phyloP scores from a whole-genome alignment of 2,113 vertebrate genomes.

The Sorex araneus region DNA sequence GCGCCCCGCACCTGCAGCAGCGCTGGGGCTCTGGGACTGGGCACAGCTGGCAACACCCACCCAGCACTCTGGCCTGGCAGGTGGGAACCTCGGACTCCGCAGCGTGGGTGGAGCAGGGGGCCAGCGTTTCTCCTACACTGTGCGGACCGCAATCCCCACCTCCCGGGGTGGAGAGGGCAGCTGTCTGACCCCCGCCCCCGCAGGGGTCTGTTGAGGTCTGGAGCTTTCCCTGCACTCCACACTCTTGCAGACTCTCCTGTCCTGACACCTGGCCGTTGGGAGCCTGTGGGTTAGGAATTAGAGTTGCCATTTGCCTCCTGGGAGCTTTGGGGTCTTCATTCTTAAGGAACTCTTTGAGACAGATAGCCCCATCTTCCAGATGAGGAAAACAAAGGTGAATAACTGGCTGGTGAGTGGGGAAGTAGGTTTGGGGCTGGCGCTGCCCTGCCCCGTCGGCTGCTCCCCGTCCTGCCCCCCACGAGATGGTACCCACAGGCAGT shows the following conservation, averaged over 20 bases:
- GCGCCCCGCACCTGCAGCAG: not conserved
- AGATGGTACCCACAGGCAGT: not conserved
- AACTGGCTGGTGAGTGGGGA: not conserved
- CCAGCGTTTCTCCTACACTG: no score
- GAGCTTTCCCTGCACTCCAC: not conserved
- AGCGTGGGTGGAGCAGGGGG: no score
- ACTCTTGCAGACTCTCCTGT: not conserved
- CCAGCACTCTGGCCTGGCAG: not conserved
- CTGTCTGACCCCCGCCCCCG: not conserved
- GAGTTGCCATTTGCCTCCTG: not conserved
- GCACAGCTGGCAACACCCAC: not conserved
- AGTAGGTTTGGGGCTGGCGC: not conserved
- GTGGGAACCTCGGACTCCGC: not conserved
- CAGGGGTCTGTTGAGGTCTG: not conserved
- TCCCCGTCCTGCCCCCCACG: not conserved
- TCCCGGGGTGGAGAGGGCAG: accelerated
- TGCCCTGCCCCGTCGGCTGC: not conserved
- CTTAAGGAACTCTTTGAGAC: not conserved
- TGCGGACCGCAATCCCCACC: not conserved
- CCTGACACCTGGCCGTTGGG: not conserved
- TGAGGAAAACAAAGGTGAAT: not conserved
- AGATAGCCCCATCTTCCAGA: not conserved
- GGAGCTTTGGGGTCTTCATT: not conserved
- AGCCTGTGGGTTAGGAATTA: not conserved
- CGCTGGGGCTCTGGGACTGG: not conserved